A percentile compares a stretch with the other conserved stretches of the same genome.
Evolutionary conservation across 2,113 vertebrate species (phyloP).

Genomic region (Melanotaenia duboulayi): DNA sequence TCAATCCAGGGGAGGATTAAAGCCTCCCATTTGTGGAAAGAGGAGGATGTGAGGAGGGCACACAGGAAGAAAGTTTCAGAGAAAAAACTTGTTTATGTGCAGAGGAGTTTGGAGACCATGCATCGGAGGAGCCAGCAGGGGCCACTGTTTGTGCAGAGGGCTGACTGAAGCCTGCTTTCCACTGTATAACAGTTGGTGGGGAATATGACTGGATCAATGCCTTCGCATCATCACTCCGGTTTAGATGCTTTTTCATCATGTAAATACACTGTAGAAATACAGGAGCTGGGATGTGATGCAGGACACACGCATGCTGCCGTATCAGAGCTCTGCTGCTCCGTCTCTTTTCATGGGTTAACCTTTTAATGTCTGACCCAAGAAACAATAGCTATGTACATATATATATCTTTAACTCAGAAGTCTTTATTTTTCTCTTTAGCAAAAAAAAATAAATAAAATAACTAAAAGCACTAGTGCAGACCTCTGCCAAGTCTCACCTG

Average conservation of each 20-base stretch:
- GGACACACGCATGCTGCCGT: neutral
- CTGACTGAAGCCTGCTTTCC: neutral
- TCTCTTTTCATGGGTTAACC: too few relatives aligned
- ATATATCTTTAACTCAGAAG: too few relatives aligned
- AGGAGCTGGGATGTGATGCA: too few relatives aligned
- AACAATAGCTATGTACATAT: too few relatives aligned
- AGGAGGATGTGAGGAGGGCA: conserved; percentile 43
- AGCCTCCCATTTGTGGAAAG: conserved; percentile 43
- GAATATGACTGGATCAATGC: conserved; percentile 9
- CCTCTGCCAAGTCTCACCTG: too few relatives aligned
- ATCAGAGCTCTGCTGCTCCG: neutral
- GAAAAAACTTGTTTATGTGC: conserved; percentile 43
- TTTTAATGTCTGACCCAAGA: too few relatives aligned
- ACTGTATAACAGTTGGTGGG: neutral
- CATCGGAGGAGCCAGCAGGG: conserved; percentile 74
- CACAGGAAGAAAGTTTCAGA: conserved; percentile 34
- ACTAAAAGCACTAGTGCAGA: too few relatives aligned
- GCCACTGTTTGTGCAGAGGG: conserved; percentile 72
- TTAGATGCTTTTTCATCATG: neutral
- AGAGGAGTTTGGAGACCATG: conserved; percentile 35
- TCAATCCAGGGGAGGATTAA: conserved; percentile 25
- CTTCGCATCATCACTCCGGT: neutral
- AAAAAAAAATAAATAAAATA: too few relatives aligned
- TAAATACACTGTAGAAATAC: too few relatives aligned
- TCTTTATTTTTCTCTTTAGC: too few relatives aligned